Conservation (phyloP, 2,888 invertebrate genomes). For the Philaethria dido region DNA sequence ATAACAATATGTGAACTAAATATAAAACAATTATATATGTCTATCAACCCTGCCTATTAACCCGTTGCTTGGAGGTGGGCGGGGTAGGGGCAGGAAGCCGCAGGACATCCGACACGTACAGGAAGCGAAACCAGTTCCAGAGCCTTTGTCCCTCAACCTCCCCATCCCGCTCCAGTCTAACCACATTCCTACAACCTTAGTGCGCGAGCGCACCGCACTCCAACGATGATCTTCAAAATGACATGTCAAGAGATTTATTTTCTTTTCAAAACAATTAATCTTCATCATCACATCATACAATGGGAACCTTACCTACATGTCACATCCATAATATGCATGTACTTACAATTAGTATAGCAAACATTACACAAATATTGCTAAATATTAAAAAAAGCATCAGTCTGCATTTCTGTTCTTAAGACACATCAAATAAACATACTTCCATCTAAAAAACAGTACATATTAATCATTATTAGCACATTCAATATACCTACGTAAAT, state of each 20-base stretch:
- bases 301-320: not conserved
- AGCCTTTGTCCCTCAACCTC: slow-evolving; percentile 79
- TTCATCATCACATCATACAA: not conserved
- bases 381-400: not conserved
- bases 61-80: slow-evolving; percentile 59
- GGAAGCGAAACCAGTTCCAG: slow-evolving; percentile 82
- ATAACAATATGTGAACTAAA: not conserved
- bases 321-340: too few relatives aligned
- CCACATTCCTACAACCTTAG: slow-evolving; percentile 79
- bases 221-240: slow-evolving; percentile 39
- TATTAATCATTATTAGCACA: slow-evolving; percentile 9
- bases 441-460: not conserved
- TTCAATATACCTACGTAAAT: not conserved
- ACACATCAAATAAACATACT: not conserved
- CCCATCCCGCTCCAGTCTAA: slow-evolving; percentile 60
- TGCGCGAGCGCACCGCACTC: slow-evolving; percentile 66
- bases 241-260: slow-evolving; percentile 23
- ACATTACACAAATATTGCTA: not conserved
- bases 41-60: slow-evolving; percentile 61
- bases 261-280: not conserved
- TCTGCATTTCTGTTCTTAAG: not conserved
- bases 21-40: slow-evolving; percentile 3
- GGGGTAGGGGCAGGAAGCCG: slow-evolving; percentile 80
- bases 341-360: not conserved
- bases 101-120: slow-evolving; percentile 85